These are phyloP conservation scores for Pan paniscus DNA, from an alignment of 2,113 vertebrate genomes.

Conservation along the genomic window DNA sequence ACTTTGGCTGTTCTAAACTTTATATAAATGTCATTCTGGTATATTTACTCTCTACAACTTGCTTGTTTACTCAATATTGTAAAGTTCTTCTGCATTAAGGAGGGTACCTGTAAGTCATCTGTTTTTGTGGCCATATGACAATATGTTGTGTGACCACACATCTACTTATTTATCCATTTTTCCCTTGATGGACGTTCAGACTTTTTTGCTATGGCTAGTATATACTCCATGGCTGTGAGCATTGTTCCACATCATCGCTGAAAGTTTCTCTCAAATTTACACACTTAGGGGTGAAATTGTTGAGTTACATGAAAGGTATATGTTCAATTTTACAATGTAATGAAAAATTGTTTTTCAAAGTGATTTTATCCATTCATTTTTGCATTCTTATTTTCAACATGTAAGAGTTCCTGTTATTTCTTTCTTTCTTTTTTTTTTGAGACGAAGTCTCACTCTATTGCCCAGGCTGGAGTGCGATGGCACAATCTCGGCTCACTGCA, in stretches of 20 bases:
- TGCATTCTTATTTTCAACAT: not conserved
- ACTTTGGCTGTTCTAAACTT: not conserved
- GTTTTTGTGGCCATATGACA: not conserved
- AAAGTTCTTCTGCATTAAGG: not conserved
- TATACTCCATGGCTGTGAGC: not conserved
- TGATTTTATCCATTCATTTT: not conserved
- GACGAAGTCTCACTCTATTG: too few relatives aligned
- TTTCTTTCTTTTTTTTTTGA: not conserved
- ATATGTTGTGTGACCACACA: not conserved
- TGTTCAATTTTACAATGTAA: not conserved
- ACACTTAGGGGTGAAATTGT: not conserved
- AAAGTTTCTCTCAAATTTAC: not conserved
- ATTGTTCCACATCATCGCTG: not conserved
- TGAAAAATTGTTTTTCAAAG: not conserved
- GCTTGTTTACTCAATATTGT: not conserved
- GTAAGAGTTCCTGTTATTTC: not conserved
- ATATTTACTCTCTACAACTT: not conserved
- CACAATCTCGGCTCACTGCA: too few relatives aligned
- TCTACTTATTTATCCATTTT: not conserved
- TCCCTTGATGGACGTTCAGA: not conserved
- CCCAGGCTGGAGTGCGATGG: too few relatives aligned
- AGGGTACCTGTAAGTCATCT: not conserved
- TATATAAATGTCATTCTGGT: not conserved
- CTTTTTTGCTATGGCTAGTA: not conserved
- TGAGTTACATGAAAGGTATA: not conserved